Evolutionary conservation across 2,888 invertebrate genomes (phyloP), one percentile per base, ranked within the genome.

Genomic region (Norana najaformis): DNA sequence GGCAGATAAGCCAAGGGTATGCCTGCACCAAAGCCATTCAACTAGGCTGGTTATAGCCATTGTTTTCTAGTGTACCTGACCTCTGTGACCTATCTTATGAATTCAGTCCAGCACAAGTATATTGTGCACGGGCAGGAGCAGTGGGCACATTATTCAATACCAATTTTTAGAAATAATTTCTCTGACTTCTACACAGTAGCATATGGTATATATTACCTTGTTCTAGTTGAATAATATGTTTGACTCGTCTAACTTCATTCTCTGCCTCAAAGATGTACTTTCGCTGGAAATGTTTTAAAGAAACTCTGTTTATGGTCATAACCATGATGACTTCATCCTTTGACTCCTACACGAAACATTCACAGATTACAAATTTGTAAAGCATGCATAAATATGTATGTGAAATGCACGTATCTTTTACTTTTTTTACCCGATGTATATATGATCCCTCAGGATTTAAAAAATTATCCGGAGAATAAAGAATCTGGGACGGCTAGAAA

Each of bases 271-370:
- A 90, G 18, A 53, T 83, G 39, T 90, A 90, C n/a, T 88, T 88
- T n/a, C 90, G 41, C 36, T 85, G 36, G 53, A 88, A 90, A 69
- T 90, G 90, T 38, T 53, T 36, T 47, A 34, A 35, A 23, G 53
- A 38, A 14, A 90, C 90, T 90, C 90, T 39, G 69, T 53, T 35
- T n/a, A 90, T 90, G 11, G 82, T 88, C 88, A 90, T 35, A 14
- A 88, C 88, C 82, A 69, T 53, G 14, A 88, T 35, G 16, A 82
- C 88, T 37, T 90, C 88, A 36, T 90, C 85, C 36, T 88, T 53
- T n/a, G 30, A 16, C 18, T 47, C 83, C 90, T 90, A 39, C 34
- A 88, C 11, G 23, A 53, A 85, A 85, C 36, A 85, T 85, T 85
- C 85, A 85, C 69, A 69, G 11, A n/a, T 69, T 69, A 69, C 69